Evolutionary conservation across 2,888 invertebrate species (phyloP), one percentile per base, ranked within the genome.

Genomic region (Sceliomorpha sp.): DNA sequence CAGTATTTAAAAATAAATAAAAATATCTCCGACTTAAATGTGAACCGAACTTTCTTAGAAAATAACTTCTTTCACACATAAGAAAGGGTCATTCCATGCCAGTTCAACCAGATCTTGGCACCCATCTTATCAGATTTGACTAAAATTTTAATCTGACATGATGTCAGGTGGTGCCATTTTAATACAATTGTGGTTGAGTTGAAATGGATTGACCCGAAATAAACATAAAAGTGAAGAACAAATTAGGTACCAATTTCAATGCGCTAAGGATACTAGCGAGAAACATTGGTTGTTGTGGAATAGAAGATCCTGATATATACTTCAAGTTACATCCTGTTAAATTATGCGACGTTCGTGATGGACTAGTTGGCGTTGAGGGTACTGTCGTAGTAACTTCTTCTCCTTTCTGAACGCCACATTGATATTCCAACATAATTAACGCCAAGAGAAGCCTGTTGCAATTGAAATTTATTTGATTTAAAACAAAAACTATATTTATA

Each of bases 231-330:
- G 15, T 55, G 15, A 40, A 44, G 31, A 37, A 47, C 24, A 14
- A 2, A 8, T 32, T 20, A 31, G 66, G 51, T 70, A 86, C 89
- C 79, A 91, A 89, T 79, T 94, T 93, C 53, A 96, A 88, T 2
- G 96, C 95, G 78, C 92, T 93, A 75, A 95, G 89, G 44, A 96
- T 91, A 17, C 95, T 94, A 12, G 94, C 92, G 20, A 96, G 89
- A 84, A 97, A 96, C 91, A 96, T 94, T 17, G 94, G 93, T 84
- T 96, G 95, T 81, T 95, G 94, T 27, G 93, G 93, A 63, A 94
- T 93, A 29, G 92, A 88, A 59, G 92, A 90, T 31, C 93, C 92
- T 12, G 92, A 90, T 42, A 92, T 85, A 78, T 93, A 93, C 73
- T 92, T 92, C 1, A 92, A 88, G 77, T 79, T 80, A 59, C 72